These are phyloP conservation scores for Drosophila pectinifera DNA, from an alignment of 1,140 invertebrate genomes.

Conservation along the genomic window DNA sequence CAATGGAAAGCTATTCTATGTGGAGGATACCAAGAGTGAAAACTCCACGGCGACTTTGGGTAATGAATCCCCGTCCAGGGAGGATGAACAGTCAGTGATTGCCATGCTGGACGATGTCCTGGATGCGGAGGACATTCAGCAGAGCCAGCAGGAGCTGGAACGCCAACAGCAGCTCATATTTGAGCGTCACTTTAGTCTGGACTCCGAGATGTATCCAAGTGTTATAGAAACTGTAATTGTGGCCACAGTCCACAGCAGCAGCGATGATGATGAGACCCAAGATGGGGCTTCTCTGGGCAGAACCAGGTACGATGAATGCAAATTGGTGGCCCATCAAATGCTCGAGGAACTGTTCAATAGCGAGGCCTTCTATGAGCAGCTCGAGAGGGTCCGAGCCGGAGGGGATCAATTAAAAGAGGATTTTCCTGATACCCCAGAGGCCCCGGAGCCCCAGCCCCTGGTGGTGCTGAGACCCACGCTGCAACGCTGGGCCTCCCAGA, in stretches of 20 bases:
- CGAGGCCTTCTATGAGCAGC: conserved; percentile 54
- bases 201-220: conserved; percentile 76
- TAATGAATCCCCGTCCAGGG: conserved; percentile 16
- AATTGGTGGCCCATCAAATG: conserved; percentile 55
- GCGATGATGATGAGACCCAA: conserved; percentile 52
- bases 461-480: background rate
- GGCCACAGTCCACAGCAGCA: conserved; percentile 79
- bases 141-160: conserved; percentile 29
- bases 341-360: conserved; percentile 71
- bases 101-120: conserved; percentile 80
- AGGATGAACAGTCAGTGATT: conserved; percentile 76
- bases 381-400: conserved; percentile 11
- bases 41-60: conserved; percentile 43
- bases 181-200: conserved; percentile 69
- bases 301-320: conserved; percentile 51
- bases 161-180: conserved; percentile 58
- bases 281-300: conserved; percentile 15
- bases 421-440: background rate
- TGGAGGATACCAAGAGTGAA: conserved; percentile 73
- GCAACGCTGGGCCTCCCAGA: conserved; percentile 40
- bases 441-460: background rate
- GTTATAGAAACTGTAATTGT: conserved; percentile 78
- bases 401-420: background rate
- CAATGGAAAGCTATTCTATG: conserved; percentile 76
- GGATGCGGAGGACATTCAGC: conserved; percentile 64